Base-by-base conservation (phyloP, 1,140 invertebrate species). In the Leptinotarsa defecta region DNA sequence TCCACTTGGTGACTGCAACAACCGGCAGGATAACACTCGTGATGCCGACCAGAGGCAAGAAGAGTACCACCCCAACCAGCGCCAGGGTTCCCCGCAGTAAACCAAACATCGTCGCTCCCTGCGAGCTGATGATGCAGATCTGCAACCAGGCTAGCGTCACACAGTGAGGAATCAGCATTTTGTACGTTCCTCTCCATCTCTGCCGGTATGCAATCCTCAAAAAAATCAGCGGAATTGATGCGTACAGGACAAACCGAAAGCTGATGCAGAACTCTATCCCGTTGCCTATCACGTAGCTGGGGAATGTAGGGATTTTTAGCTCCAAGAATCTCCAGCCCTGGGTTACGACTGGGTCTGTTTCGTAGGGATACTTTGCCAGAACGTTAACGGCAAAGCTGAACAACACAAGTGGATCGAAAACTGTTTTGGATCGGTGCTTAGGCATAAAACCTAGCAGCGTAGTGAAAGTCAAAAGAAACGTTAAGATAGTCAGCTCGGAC, bases 71-170 rank as follows among this genome's bases (percentile, higher is more conserved):
- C 6, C 93, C 93, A 4, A 94, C 92, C 20, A 95, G 78, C 0
- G 91, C 94, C 5, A 96, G 84, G 4, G 92, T 91, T 0, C 92
- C 93, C 48, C 94, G 86, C 48, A 94, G 90, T 15, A 95, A 83
- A 0, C 94, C 94, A 81, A 93, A 94, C 86, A 92, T 93, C 0
- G 93, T 94, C 43, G 94, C 92, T 34, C 92, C 92, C 80, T 94
- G 93, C 0, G 93, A 94, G 77, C 91, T 92, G 3, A 93, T 89
- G 76, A 94, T 91, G 49, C 92, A 93, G 79, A 95, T 91, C 80
- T 95, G 94, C 82, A 94, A 91, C 95, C 95, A 96, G 80, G 93
- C 94, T 6, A 95, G 87, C 0, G 93, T 94, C 0, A 96, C 93
- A 65, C 94, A 94, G 85, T 96, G 95, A 0, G 95, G 94, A 57